Evolutionary conservation across 1,140 invertebrate species (phyloP).

Genomic region (Euura lappo): DNA sequence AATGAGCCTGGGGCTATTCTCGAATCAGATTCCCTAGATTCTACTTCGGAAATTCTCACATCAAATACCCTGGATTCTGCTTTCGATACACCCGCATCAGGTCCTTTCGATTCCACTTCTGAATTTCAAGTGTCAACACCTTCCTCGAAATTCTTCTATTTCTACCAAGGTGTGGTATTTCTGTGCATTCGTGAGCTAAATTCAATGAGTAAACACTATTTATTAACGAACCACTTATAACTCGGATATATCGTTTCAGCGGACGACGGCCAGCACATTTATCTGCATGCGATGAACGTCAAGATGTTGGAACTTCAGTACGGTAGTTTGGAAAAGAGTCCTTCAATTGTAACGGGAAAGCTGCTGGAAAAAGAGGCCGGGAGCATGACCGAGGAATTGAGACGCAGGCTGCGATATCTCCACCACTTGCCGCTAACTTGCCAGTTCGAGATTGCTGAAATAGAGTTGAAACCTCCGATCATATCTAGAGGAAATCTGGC

Average conservation of each 20-base stretch:
- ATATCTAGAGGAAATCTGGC: slow-evolving; percentile 72
- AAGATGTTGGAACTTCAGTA: slow-evolving; percentile 88
- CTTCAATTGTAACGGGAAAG: slow-evolving; percentile 72
- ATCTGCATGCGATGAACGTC: slow-evolving; percentile 89
- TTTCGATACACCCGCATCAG: slow-evolving; percentile 15
- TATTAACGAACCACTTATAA: neutral
- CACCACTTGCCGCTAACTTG: slow-evolving; percentile 89
- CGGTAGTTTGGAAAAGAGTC: slow-evolving; percentile 80
- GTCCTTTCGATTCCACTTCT: neutral
- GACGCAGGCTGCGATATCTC: slow-evolving; percentile 80
- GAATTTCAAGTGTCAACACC: slow-evolving; percentile 29
- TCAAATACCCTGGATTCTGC: neutral
- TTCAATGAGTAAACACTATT: slow-evolving; percentile 16
- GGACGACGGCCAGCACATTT: slow-evolving; percentile 90
- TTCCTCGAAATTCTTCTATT: slow-evolving; percentile 75
- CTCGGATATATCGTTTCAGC: slow-evolving; percentile 62
- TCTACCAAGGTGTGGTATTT: slow-evolving; percentile 79
- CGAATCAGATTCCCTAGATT: no score
- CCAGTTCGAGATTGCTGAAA: slow-evolving; percentile 88
- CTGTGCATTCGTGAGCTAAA: neutral
- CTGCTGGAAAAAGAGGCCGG: slow-evolving; percentile 86
- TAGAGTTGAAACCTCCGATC: slow-evolving; percentile 76
- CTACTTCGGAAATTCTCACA: neutral
- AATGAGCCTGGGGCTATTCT: slow-evolving; percentile 35
- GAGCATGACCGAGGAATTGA: slow-evolving; percentile 82